Evolutionary conservation across 1,140 invertebrate species (phyloP).

Genomic region (Dufourea novaeangliae): DNA sequence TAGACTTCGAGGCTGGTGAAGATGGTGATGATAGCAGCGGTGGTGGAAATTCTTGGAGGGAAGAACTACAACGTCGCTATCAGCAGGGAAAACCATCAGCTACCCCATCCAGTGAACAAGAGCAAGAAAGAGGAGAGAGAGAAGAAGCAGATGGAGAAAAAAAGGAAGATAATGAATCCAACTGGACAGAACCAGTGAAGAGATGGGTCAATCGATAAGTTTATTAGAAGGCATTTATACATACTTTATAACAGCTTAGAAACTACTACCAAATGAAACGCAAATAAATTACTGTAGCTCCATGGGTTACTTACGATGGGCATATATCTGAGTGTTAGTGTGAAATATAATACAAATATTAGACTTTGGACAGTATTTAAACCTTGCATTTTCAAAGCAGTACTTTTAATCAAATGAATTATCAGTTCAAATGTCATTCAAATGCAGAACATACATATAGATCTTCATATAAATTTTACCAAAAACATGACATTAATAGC

Average conservation of each 20-base stretch:
- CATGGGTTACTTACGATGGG: slow-evolving; percentile 36
- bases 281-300: slow-evolving; percentile 29
- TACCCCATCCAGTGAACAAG: slow-evolving; percentile 76
- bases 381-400: slow-evolving; percentile 35
- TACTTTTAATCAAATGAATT: slow-evolving; percentile 44
- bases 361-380: slow-evolving; percentile 48
- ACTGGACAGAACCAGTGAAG: slow-evolving; percentile 87
- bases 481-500: slow-evolving; percentile 1
- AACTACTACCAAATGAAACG: slow-evolving; percentile 38
- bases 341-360: slow-evolving; percentile 52
- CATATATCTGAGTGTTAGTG: slow-evolving; percentile 57
- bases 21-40: slow-evolving; percentile 83
- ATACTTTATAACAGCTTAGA: slow-evolving; percentile 39
- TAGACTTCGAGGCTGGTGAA: slow-evolving; percentile 82
- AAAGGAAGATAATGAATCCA: slow-evolving; percentile 83
- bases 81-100: slow-evolving; percentile 83
- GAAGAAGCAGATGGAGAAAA: slow-evolving; percentile 79
- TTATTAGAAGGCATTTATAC: slow-evolving; percentile 6
- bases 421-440: neutral
- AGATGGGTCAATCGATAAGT: slow-evolving; percentile 87
- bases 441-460: neutral
- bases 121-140: slow-evolving; percentile 77
- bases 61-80: slow-evolving; percentile 85
- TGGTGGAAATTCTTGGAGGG: slow-evolving; percentile 83
- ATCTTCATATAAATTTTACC: slow-evolving; percentile 17